Base-by-base conservation (phyloP, 2,888 invertebrate species). In the Cinara cedri region DNA sequence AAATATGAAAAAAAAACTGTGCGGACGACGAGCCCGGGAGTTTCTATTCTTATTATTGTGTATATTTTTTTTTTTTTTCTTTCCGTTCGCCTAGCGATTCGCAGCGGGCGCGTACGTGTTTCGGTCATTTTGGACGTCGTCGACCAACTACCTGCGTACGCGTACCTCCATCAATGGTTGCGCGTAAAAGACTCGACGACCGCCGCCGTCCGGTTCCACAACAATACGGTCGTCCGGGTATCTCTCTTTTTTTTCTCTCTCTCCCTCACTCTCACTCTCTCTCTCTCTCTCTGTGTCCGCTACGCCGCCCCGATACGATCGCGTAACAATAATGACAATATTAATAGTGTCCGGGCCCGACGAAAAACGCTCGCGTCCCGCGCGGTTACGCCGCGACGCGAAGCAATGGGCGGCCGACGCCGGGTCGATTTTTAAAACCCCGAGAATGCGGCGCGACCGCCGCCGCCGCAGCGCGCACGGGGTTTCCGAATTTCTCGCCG, bases 41-140 rank as follows among this genome's bases (percentile, higher is more conserved):
- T 74, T 74, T 74, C 72, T 74, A 72, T 72, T 72, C 46, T 72
- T 62, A 51, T 68, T 24, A 21, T 71, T 19, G 2, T 19, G 2
- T 54, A 21, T 34, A 8, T 68, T 26, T 8, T 55, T 55, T n/a
- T 68, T 44, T 14, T 54, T 21, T 55, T 55, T 57, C 26, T 60
- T 62, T 14, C 21, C 60, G 70, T 71, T 51, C 62, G 62, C 54
- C 42, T 65, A 42, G 54, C 75, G 75, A 75, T 75, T 75, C 65
- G 75, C 75, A 66, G 75, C 75, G 75, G 75, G 65, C 55, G 75
- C 44, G 72, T 72, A 62, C 72, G 72, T 62, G 72, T 72, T 72
- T 51, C 49, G 72, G 72, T 74, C 72, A 46, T 62, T 62, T 51
- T 10, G 51, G 34, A 72, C 49, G 72, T 46, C 72, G 72, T 21